A percentile compares a stretch with the other conserved stretches of the same genome.
Conservation (phyloP, 2,113 vertebrate species). For the Istiophorus platypterus region DNA sequence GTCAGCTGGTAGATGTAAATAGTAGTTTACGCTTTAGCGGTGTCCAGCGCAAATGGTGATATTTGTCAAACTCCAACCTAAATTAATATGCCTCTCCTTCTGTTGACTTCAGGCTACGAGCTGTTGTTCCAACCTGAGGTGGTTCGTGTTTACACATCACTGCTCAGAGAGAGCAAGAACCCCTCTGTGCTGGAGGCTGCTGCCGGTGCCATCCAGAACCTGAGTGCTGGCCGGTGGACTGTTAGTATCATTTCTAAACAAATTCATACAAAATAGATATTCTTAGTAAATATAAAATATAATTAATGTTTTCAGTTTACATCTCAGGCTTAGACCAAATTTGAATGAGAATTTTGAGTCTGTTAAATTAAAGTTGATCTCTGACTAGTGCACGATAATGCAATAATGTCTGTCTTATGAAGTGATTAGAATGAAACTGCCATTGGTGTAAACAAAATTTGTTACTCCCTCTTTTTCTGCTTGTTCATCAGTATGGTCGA, state of each 20-base stretch:
- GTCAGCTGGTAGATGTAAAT: neutral
- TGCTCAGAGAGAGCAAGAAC: slow-evolving; percentile 94
- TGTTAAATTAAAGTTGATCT: too few relatives aligned
- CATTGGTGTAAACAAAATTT: neutral
- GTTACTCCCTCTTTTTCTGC: neutral
- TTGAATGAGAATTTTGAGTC: too few relatives aligned
- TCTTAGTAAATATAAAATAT: neutral
- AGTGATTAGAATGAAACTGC: too few relatives aligned
- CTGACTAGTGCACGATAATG: too few relatives aligned
- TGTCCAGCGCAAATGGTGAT: neutral
- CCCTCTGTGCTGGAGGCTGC: slow-evolving; percentile 95
- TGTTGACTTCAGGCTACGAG: slow-evolving; percentile 89
- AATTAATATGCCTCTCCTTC: neutral
- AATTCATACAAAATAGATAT: neutral
- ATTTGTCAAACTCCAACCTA: neutral
- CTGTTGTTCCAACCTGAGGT: slow-evolving; percentile 97
- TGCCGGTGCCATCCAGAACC: slow-evolving; percentile 95
- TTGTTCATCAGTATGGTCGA: slow-evolving; percentile 88
- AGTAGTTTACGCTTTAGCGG: neutral
- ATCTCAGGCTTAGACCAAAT: neutral
- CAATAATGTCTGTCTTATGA: too few relatives aligned
- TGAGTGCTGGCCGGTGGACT: slow-evolving; percentile 95
- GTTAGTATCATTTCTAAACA: slow-evolving; percentile 67
- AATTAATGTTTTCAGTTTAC: neutral
- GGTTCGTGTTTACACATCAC: slow-evolving; percentile 95